Evolutionary conservation across 1,140 invertebrate genomes (phyloP), one percentile per base, ranked within the genome.

Genomic region (Psilanteris sp.): DNA sequence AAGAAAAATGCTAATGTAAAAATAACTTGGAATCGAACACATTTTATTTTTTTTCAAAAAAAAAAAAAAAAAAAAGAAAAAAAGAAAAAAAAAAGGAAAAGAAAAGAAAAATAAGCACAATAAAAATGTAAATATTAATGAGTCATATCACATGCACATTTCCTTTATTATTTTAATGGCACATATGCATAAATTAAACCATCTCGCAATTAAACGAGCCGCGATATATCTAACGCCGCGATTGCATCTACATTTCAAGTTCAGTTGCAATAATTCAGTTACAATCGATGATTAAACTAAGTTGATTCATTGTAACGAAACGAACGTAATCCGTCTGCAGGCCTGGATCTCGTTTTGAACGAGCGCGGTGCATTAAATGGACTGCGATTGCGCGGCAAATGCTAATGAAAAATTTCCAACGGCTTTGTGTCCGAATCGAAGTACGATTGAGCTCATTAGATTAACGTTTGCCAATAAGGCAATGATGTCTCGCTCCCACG

Each of bases 391-490:
- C 36, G 34, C 39, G 48, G 48, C 20, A 34, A 48, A 57, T 61
- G 41, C 11, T 37, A 62, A 64, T 72, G 43, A 57, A 64, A 64
- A 57, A 43, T 64, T 57, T 37, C 26, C 59, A 59, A 44, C 13
- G 16, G 31, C 50, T 57, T 73, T 64, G 52, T 73, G 59, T 64
- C 68, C 68, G 59, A 64, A 64, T 43, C 50, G 27, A 57, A 43
- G 27, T 18, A 43, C 59, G 68, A 72, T 52, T 43, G 59, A 66
- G 61, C 52, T 73, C 61, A 61, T 67, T 74, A 74, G 61, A 74
- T 74, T 59, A 66, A 24, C 46, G 55, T 55, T 54, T 55, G 36
- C 71, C 62, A 75, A 67, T 67, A 61, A 32, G 55, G 46, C 24
- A 67, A 55, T 54, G 71, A 67, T 61, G 52, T 61, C 52, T 59